Percentiles rank a stretch among this genome's conserved stretches.
These are phyloP conservation scores for Psilopsiagon aymara DNA, from an alignment of 2,113 vertebrate species.

Conservation along the genomic window DNA sequence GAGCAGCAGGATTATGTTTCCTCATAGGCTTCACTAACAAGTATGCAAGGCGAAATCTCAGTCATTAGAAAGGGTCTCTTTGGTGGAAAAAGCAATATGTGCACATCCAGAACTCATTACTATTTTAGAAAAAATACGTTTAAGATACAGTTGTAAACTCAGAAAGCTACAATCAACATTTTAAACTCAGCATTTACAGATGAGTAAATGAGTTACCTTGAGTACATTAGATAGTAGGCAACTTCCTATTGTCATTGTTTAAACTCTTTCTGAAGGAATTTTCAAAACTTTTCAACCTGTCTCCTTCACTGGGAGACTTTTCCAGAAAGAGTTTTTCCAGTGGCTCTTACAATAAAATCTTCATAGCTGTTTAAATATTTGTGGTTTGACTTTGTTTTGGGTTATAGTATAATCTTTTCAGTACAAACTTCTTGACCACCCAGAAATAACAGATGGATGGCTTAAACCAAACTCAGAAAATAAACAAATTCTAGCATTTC, in stretches of 20 bases:
- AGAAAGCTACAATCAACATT: neutral
- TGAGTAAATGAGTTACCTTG: neutral
- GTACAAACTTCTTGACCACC: constrained; percentile 21
- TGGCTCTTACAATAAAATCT: neutral
- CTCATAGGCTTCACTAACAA: neutral
- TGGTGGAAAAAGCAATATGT: neutral
- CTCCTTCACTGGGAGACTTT: neutral
- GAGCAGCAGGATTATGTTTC: neutral
- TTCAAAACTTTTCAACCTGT: neutral
- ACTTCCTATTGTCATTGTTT: neutral
- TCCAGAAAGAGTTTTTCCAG: neutral
- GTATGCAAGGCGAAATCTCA: neutral
- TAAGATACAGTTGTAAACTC: neutral
- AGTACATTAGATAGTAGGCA: neutral
- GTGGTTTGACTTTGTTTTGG: constrained; percentile 8
- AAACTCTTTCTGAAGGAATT: neutral
- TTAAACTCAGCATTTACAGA: neutral
- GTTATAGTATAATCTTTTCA: neutral
- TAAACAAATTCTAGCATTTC: neutral
- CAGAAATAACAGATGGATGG: neutral
- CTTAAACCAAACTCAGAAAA: neutral
- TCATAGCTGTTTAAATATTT: constrained; percentile 8
- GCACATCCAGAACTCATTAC: neutral
- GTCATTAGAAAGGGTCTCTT: neutral
- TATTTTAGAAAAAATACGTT: neutral